Evolutionary conservation across 2,113 vertebrate species (phyloP).

Genomic region (Suricata suricatta): DNA sequence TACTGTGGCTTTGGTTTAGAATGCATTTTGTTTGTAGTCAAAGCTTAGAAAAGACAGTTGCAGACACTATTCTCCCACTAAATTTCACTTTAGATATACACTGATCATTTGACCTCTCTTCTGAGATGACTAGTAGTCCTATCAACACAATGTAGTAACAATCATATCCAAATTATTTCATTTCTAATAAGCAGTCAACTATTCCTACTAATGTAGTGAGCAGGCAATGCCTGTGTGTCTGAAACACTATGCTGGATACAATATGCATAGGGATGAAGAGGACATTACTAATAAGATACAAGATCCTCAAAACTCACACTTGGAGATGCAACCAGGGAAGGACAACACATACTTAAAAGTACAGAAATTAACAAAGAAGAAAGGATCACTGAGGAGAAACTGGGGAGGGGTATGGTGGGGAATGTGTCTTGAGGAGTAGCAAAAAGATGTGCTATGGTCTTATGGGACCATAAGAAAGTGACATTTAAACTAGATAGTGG

Average conservation of each 20-base stretch:
- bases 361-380: not conserved
- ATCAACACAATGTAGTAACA: not conserved
- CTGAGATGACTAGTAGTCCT: not conserved
- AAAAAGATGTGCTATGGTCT: not conserved
- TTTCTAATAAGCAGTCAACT: not conserved
- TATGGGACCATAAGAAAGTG: too few relatives aligned
- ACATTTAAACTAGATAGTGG: not conserved
- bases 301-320: not conserved
- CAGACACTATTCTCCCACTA: not conserved
- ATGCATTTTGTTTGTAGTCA: not conserved
- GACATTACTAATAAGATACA: not conserved
- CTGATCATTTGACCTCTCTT: not conserved
- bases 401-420: too few relatives aligned
- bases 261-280: not conserved
- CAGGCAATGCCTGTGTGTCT: not conserved
- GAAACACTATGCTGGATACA: not conserved
- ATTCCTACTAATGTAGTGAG: not conserved
- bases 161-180: not conserved
- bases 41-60: not conserved
- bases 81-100: not conserved
- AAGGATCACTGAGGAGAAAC: not conserved
- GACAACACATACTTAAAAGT: not conserved
- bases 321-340: not conserved
- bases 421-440: not conserved
- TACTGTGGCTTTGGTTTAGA: not conserved